A percentile compares a stretch with the other conserved stretches of the same genome.
Evolutionary conservation across 2,797 vertebrate genomes (phyloP).

Genomic region (Odontamblyopus rebecca): DNA sequence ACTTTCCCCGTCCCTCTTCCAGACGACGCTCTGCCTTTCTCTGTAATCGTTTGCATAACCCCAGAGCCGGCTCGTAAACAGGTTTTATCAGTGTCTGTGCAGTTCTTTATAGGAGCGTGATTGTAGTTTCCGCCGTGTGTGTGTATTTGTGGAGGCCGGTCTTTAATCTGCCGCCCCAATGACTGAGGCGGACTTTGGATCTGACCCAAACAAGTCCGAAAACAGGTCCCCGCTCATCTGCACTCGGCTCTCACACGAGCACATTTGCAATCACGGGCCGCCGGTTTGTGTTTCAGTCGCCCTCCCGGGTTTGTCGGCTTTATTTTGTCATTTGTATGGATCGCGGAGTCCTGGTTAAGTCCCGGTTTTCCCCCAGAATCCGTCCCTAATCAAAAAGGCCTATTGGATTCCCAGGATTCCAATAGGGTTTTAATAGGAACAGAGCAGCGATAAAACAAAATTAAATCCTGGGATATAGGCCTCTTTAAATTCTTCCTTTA

Average conservation of each 20-base stretch:
- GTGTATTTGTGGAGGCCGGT: conserved; percentile 45
- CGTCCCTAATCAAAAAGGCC: too few species aligned
- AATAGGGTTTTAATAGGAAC: too few species aligned
- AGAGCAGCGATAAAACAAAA: too few species aligned
- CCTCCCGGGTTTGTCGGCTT: not conserved
- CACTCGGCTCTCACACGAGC: not conserved
- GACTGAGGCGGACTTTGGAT: conserved; percentile 73
- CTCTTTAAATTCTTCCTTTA: not conserved
- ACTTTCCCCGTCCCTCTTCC: not conserved
- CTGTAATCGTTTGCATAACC: not conserved
- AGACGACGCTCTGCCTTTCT: not conserved
- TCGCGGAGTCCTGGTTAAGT: not conserved
- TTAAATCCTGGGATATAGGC: not conserved
- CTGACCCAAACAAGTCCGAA: conserved; percentile 54
- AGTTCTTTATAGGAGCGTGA: not conserved
- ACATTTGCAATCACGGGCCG: not conserved
- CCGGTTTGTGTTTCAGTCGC: not conserved
- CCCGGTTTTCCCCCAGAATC: not conserved
- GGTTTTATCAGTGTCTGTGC: not conserved
- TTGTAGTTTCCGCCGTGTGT: not conserved
- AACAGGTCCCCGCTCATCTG: not conserved
- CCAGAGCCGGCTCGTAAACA: not conserved
- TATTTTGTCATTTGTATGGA: not conserved
- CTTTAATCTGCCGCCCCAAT: conserved; percentile 76
- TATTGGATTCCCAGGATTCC: too few species aligned